Evolutionary conservation across 1,140 invertebrate species (phyloP).

Genomic region (Planococcus citri): DNA sequence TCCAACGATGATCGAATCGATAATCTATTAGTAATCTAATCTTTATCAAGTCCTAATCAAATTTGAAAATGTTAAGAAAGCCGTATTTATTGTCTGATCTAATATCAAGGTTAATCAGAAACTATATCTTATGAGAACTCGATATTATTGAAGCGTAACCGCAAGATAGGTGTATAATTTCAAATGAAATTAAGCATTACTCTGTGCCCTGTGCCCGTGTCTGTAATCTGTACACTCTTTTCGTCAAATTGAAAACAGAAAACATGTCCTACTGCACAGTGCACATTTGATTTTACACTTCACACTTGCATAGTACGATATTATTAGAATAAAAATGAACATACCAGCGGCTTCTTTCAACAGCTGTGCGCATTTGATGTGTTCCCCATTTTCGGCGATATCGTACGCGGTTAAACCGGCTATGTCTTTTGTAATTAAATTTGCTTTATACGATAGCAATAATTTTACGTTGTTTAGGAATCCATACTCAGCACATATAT

Average conservation of each 20-base stretch:
- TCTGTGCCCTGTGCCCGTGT: too few relatives aligned
- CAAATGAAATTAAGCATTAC: neutral
- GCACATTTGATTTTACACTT: neutral
- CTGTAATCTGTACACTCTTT: too few relatives aligned
- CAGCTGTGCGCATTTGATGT: slow-evolving; percentile 48
- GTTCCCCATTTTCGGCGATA: slow-evolving; percentile 58
- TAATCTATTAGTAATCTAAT: too few relatives aligned
- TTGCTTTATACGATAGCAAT: slow-evolving; percentile 53
- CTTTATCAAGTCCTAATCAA: too few relatives aligned
- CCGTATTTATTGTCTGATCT: neutral
- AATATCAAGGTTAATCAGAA: neutral
- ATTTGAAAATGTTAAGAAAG: too few relatives aligned
- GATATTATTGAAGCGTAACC: neutral
- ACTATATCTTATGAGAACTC: neutral
- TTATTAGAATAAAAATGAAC: slow-evolving; percentile 25
- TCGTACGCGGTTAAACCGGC: slow-evolving; percentile 57
- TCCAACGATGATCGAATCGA: too few relatives aligned
- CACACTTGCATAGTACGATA: neutral
- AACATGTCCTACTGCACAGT: neutral
- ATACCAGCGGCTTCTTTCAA: slow-evolving; percentile 56
- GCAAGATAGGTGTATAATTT: neutral
- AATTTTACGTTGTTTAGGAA: slow-evolving; percentile 53
- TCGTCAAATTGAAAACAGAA: neutral
- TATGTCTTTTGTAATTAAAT: slow-evolving; percentile 48
- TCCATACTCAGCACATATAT: slow-evolving; percentile 68